These are phyloP conservation scores for Struthio camelus DNA, from an alignment of 2,113 vertebrate genomes.

Conservation along the genomic window DNA sequence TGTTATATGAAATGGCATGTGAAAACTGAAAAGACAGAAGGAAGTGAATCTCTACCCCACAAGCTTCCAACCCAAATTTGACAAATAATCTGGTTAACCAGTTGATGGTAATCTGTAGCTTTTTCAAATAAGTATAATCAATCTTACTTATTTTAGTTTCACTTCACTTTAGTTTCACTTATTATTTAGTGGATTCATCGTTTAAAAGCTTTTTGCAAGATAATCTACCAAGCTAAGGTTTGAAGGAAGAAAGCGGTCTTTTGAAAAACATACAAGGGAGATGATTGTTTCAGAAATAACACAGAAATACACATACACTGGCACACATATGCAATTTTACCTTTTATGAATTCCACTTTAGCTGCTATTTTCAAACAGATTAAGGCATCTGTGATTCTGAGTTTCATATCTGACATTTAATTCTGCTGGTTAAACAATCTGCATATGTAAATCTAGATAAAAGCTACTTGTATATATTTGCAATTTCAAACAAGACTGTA, in stretches of 20 bases:
- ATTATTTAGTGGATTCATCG: background rate
- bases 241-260: background rate
- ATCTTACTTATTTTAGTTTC: background rate
- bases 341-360: constrained; percentile 21
- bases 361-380: background rate
- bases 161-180: background rate
- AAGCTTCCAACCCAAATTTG: background rate
- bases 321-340: background rate
- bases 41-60: background rate
- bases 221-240: background rate
- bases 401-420: constrained; percentile 28
- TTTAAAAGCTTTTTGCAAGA: background rate
- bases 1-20: background rate
- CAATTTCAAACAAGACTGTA: background rate
- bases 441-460: constrained; percentile 9
- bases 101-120: background rate
- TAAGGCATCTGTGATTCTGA: constrained; percentile 21
- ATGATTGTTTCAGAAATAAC: background rate
- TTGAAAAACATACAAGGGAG: background rate
- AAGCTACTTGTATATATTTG: constrained; percentile 12
- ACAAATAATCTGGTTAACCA: background rate
- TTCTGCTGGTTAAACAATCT: constrained; percentile 26
- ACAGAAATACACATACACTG: background rate
- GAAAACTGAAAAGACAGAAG: background rate
- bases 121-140: background rate